Evolutionary conservation across 2,888 invertebrate genomes (phyloP), one percentile per base, ranked within the genome.

Genomic region (Orthosia cruda): DNA sequence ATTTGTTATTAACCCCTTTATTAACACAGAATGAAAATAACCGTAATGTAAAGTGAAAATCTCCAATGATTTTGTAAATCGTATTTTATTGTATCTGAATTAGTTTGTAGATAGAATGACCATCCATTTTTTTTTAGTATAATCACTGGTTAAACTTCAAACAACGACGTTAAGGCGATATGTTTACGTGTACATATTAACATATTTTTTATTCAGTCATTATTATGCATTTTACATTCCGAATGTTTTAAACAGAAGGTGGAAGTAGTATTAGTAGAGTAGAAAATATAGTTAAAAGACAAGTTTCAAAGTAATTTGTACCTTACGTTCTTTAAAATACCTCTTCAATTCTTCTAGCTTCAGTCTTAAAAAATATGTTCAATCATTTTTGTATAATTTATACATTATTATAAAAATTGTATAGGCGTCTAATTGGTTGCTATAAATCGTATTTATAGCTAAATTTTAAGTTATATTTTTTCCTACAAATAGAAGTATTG

Each of bases 221-320:
- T 62, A 80, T 49, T 50, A 59, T 82, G 65, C 63, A 67, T 86
- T 84, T 83, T 84, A 87, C 84, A 84, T 85, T 87, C 85, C 85
- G 57, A 70, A 59, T 77, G 67, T 81, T 69, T 61, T 73, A 61
- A 23, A 71, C 66, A 65, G 52, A 64, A 57, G 86, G 69, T 81
- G 67, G 58, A 72, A 67, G 61, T 55, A 63, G 64, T 18, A 54
- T 64, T 52, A 64, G 47, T 71, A 79, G 55, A 54, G 45, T 71
- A 77, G 72, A 69, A 18, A 69, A 26, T 65, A 26, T 52, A 57
- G 47, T 66, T 77, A 68, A 87, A 85, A 85, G 74, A 85, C 79
- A 69, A 45, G 16, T 62, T 67, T 66, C 55, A 55, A 58, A 47
- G 61, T 50, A 82, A 71, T 52, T 57, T 18, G 16, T 81, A 81